Evolutionary conservation across 2,113 vertebrate genomes (phyloP), one percentile per base, ranked within the genome.

Genomic region (Ginglymostoma cirratum): DNA sequence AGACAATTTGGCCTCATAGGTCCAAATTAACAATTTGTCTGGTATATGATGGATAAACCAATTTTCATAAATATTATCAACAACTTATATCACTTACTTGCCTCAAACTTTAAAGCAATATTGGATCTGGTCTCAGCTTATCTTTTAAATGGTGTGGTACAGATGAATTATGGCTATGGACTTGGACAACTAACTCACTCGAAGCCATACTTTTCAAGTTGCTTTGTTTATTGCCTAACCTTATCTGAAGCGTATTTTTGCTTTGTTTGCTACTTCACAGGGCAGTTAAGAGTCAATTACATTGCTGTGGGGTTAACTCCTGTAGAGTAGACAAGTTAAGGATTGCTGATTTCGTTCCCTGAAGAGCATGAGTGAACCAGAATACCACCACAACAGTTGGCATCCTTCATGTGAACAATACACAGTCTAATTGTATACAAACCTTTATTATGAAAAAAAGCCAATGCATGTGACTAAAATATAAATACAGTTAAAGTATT

Each of bases 401-500:
- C 19, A 42, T 67, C 19, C 30, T 66, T 93, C 89, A 93, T 12
- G 3, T 90, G 87, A 30, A 55, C 48, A 61, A 34, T 87, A 52
- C 52, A 65, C 80, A 83, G 80, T 4, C 89, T 92, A 34, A 92
- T 38, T 30, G 2, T 34, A 67, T 93, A 38, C 17, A 38, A 17
- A 66, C 66, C 61, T 93, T 93, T 21, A 66, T 93, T 55, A 89
- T 27, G 61, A 55, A 61, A 45, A 89, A 89, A 89, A 66, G 30
- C 7, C n/a, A 19, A 67, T 66, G 17, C 17, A 93, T 24, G n/a
- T n/a, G 66, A 21, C 38, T 66, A 93, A 66, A 93, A 38, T 52
- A 66, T 92, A 93, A 93, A n/a, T n/a, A 48, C 30, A 19, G 52
- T 65, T 92, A 93, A 93, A 67, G 38, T 65, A 93, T 67, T 67